phyloP scores from a whole-genome alignment of 2,797 vertebrate genomes.

The Agapornis canus region DNA sequence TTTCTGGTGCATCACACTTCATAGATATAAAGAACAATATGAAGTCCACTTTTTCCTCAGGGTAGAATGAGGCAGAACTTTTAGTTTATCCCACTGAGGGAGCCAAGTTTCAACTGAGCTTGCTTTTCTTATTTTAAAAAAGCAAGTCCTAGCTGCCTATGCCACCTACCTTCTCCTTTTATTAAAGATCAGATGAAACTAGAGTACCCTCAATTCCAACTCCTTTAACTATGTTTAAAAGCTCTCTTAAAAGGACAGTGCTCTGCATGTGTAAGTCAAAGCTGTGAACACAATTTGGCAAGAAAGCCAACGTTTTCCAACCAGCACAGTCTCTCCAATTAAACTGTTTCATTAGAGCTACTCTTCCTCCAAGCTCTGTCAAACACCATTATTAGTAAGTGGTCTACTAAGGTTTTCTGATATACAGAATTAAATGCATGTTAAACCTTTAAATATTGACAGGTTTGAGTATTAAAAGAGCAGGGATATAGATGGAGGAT shows the following conservation, averaged over 20 bases:
- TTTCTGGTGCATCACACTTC: not conserved
- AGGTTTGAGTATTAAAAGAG: not conserved
- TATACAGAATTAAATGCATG: not conserved
- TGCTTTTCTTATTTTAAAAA: not conserved
- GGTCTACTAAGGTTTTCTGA: not conserved
- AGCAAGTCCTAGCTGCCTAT: not conserved
- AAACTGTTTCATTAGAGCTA: not conserved
- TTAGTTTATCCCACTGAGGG: not conserved
- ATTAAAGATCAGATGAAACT: not conserved
- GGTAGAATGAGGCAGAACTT: not conserved
- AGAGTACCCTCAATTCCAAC: not conserved
- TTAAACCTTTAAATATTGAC: not conserved
- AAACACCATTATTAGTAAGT: not conserved
- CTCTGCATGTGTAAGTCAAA: slow-evolving; percentile 46
- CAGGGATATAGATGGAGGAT: not conserved
- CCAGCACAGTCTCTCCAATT: not conserved
- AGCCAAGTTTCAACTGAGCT: not conserved
- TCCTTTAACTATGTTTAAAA: not conserved
- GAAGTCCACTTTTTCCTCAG: not conserved
- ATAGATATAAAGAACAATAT: not conserved
- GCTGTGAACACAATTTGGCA: not conserved
- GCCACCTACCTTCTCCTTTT: not conserved
- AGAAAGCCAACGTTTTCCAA: not conserved
- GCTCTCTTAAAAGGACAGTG: slow-evolving; percentile 67
- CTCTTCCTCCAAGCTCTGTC: not conserved